phyloP scores from a whole-genome alignment of 2,888 invertebrate genomes.

The Andrena camellia region DNA sequence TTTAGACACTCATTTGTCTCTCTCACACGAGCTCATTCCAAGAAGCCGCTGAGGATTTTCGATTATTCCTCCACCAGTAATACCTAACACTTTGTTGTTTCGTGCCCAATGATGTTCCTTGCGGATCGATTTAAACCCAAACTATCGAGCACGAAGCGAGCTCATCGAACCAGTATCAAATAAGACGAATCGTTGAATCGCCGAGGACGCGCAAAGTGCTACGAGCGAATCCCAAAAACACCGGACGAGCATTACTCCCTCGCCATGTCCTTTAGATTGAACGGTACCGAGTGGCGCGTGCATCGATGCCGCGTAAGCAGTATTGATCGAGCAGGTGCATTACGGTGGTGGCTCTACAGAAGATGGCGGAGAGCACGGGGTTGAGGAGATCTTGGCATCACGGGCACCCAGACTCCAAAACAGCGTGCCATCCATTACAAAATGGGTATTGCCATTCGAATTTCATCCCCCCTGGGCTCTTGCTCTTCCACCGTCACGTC shows the following conservation, averaged over 20 bases:
- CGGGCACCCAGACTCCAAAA: constrained; percentile 1
- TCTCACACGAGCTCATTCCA: too few relatives aligned
- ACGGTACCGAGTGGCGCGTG: constrained; percentile 67
- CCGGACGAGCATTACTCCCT: constrained; percentile 30
- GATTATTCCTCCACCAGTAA: too few relatives aligned
- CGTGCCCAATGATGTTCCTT: too few relatives aligned
- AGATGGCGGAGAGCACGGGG: constrained; percentile 63
- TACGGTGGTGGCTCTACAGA: constrained; percentile 65
- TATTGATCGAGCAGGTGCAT: constrained; percentile 74
- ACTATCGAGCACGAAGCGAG: too few relatives aligned
- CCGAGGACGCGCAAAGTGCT: not conserved
- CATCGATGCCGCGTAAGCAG: constrained; percentile 74
- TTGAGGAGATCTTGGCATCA: constrained; percentile 54
- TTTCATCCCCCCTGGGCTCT: constrained; percentile 6
- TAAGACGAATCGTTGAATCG: not conserved
- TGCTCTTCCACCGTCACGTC: not conserved
- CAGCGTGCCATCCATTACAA: not conserved
- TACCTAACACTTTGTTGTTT: too few relatives aligned
- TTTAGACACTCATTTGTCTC: too few relatives aligned
- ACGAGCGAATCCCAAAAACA: constrained; percentile 31
- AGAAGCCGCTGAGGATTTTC: too few relatives aligned
- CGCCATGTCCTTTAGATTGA: constrained; percentile 56
- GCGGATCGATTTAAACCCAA: too few relatives aligned
- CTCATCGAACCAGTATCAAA: not conserved
- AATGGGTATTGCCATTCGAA: not conserved